phyloP scores from a whole-genome alignment of 1,140 invertebrate genomes.

The Dysdera silvatica region DNA sequence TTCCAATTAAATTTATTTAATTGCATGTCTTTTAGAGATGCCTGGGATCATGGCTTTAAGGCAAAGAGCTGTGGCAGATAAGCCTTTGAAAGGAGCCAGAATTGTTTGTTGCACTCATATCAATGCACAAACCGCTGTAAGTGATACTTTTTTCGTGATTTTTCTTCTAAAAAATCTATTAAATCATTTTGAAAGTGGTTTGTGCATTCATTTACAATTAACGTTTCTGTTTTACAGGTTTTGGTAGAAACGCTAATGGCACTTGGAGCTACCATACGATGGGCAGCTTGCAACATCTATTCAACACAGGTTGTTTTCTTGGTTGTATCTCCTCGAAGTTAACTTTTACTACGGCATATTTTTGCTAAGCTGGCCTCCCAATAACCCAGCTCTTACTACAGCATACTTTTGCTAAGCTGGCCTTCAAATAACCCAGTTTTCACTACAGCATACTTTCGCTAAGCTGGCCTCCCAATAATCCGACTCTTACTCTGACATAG shows the following conservation, averaged over 20 bases:
- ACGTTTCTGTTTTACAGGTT: conserved; percentile 50
- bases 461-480: too few relatives aligned
- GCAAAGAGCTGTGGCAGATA: conserved; percentile 81
- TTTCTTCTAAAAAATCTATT: neutral
- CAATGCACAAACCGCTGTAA: conserved; percentile 92
- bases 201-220: conserved; percentile 24
- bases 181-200: neutral
- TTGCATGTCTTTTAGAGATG: conserved; percentile 66
- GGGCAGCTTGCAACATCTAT: conserved; percentile 97
- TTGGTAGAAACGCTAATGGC: conserved; percentile 86
- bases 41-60: conserved; percentile 91
- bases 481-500: too few relatives aligned
- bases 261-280: conserved; percentile 73
- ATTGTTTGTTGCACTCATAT: conserved; percentile 97
- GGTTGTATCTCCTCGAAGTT: too few relatives aligned
- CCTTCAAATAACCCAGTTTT: too few relatives aligned
- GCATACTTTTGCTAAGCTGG: too few relatives aligned
- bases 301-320: conserved; percentile 94
- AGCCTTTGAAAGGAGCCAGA: conserved; percentile 88
- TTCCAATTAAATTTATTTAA: neutral
- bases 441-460: too few relatives aligned
- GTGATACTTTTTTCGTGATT: conserved; percentile 34
- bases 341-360: too few relatives aligned
- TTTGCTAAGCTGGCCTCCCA: too few relatives aligned
- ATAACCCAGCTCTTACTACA: too few relatives aligned